Evolutionary conservation across 2,113 vertebrate species (phyloP).

Genomic region (Amblyornis subalaris): DNA sequence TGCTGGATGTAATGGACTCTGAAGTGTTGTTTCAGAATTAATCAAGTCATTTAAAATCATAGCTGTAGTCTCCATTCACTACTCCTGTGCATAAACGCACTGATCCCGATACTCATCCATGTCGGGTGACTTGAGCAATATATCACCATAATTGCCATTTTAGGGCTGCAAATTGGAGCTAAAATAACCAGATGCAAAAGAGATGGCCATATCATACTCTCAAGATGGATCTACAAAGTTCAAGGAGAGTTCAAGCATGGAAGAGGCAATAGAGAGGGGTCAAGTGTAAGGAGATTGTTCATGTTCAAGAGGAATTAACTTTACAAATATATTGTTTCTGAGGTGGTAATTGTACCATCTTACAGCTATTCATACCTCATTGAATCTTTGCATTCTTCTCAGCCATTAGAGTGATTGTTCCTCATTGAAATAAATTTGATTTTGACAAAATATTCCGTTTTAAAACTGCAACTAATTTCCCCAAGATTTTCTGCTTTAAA

Average conservation of each 20-base stretch:
- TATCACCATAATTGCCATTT: slow-evolving; percentile 94
- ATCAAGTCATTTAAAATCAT: slow-evolving; percentile 87
- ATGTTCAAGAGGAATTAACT: slow-evolving; percentile 86
- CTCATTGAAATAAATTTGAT: slow-evolving; percentile 77
- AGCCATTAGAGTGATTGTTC: slow-evolving; percentile 76
- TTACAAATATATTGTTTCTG: slow-evolving; percentile 94
- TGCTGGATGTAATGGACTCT: slow-evolving; percentile 79
- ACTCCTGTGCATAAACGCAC: slow-evolving; percentile 80
- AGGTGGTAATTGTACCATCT: slow-evolving; percentile 92
- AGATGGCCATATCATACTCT: slow-evolving; percentile 82
- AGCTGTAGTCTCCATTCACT: slow-evolving; percentile 78
- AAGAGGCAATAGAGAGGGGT: slow-evolving; percentile 83
- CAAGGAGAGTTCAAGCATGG: slow-evolving; percentile 99
- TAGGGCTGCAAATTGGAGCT: slow-evolving; percentile 92
- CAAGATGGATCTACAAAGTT: slow-evolving; percentile 86
- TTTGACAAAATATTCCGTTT: slow-evolving; percentile 79
- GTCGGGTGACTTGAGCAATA: slow-evolving; percentile 86
- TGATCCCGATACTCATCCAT: slow-evolving; percentile 85
- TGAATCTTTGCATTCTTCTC: slow-evolving; percentile 85
- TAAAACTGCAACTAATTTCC: slow-evolving; percentile 70
- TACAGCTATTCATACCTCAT: slow-evolving; percentile 91
- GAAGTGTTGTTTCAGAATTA: slow-evolving; percentile 83
- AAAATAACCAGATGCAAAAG: slow-evolving; percentile 98
- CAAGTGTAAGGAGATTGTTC: slow-evolving; percentile 86
- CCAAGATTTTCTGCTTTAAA: slow-evolving; percentile 51